Base-by-base conservation (phyloP, 2,888 invertebrate genomes). In the Lycia hirtaria region DNA sequence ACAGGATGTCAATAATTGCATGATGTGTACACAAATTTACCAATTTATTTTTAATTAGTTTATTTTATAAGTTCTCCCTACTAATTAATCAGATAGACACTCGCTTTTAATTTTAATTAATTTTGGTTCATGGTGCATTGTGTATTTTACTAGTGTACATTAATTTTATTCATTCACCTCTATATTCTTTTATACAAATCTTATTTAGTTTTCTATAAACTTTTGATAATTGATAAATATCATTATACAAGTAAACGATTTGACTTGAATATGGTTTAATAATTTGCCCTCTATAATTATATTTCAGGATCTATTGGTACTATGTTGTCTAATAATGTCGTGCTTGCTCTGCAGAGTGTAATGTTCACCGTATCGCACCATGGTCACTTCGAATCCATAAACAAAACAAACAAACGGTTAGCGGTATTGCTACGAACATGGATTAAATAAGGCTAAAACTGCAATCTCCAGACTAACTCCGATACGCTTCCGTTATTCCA, bases 321-420 rank as follows among this genome's bases (percentile, higher is more conserved):
- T 68, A 30, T 72, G 71, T 72, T 76, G 72, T 48, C 56, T 78
- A 75, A 76, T 69, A 61, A 69, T 71, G 69, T 72, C 67, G 77
- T 72, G 73, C 79, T 84, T 84, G 71, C 83, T 75, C 85, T 80
- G 75, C 85, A 84, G 85, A 82, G 70, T 70, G 72, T 82, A 72
- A 72, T 68, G 72, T 75, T 64, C 66, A 60, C 60, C 62, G 61
- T 69, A 65, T 64, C 56, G 59, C 66, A 64, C 70, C 59, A 68
- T 71, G 73, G 63, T 64, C 40, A 40, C 60, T 54, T 47, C 50
- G 26, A 61, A 47, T 38, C 50, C 32, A 51, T 51, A 57, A 15
- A 44, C 56, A 56, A 58, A 56, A 49, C 48, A 55, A 35, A 28
- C 32, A 54, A 56, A 19, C n/a, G n/a, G n/a, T n/a, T 41, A 50